phyloP scores from a whole-genome alignment of 1,140 invertebrate genomes.

The Halesus radiatus region DNA sequence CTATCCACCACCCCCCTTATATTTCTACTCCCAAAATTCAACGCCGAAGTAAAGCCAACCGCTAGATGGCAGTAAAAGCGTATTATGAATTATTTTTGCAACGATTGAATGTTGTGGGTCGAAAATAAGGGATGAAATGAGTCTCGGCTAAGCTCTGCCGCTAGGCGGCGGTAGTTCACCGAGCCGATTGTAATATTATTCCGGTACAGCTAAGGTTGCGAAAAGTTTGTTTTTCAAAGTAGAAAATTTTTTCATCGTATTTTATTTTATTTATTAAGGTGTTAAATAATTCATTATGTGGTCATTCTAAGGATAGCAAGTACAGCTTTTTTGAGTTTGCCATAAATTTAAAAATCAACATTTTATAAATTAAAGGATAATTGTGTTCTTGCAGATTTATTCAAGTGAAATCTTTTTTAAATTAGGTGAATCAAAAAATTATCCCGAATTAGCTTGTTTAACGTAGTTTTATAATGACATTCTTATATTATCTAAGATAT shows the following conservation, averaged over 20 bases:
- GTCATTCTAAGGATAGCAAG: no score
- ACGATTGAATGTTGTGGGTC: not conserved
- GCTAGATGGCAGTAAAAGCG: conserved; percentile 14
- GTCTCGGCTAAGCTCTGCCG: conserved; percentile 27
- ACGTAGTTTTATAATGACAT: no score
- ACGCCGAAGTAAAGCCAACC: not conserved
- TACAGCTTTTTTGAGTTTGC: no score
- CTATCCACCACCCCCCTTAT: not conserved
- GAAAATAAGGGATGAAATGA: not conserved
- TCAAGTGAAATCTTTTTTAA: no score
- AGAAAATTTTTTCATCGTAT: not conserved
- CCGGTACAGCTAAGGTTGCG: not conserved
- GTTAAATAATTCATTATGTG: no score
- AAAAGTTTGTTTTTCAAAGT: not conserved
- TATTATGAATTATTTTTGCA: not conserved
- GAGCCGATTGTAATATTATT: not conserved
- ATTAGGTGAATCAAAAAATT: no score
- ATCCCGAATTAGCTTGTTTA: no score
- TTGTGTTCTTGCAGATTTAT: no score
- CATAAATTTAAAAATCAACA: no score
- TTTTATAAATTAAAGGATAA: no score
- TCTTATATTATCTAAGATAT: no score
- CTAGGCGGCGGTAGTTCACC: conserved; percentile 22
- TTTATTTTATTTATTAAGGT: not conserved
- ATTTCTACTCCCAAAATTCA: not conserved